A percentile compares a stretch with the other conserved stretches of the same genome.
These are phyloP conservation scores for Tenthredo notha DNA, from an alignment of 2,888 invertebrate species.

Conservation along the genomic window DNA sequence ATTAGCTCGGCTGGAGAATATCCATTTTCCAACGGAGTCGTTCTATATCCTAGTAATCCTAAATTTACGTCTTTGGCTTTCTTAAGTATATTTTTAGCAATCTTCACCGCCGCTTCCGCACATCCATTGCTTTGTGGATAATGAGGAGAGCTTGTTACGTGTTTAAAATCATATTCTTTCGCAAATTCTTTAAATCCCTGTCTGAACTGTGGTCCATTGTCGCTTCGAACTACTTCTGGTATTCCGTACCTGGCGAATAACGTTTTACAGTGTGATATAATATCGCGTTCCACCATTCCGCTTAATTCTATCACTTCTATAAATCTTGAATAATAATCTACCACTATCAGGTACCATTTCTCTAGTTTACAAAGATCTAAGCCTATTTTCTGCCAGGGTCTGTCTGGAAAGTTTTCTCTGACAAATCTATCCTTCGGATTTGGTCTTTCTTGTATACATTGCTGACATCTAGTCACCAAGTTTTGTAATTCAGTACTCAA, in stretches of 20 bases:
- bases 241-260: too few relatives aligned
- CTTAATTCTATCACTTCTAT: too few relatives aligned
- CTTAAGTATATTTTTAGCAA: constrained; percentile 58
- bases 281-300: too few relatives aligned
- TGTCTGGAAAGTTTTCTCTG: constrained; percentile 57
- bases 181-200: constrained; percentile 55
- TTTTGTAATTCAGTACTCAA: constrained; percentile 57
- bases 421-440: constrained; percentile 58
- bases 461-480: constrained; percentile 56
- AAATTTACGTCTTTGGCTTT: constrained; percentile 52
- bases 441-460: constrained; percentile 55
- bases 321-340: constrained; percentile 57
- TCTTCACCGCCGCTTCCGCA: constrained; percentile 60
- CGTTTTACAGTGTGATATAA: too few relatives aligned
- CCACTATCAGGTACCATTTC: constrained; percentile 61
- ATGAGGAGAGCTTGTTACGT: constrained; percentile 61
- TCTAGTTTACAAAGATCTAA: constrained; percentile 60
- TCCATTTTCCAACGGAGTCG: constrained; percentile 56
- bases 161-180: constrained; percentile 55
- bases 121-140: constrained; percentile 61
- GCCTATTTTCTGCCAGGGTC: constrained; percentile 63
- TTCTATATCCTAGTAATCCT: constrained; percentile 55
- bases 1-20: constrained; percentile 56
- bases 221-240: too few relatives aligned
- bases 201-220: constrained; percentile 52